Base-by-base conservation (phyloP, 2,113 vertebrate genomes). In the Trichechus manatus region DNA sequence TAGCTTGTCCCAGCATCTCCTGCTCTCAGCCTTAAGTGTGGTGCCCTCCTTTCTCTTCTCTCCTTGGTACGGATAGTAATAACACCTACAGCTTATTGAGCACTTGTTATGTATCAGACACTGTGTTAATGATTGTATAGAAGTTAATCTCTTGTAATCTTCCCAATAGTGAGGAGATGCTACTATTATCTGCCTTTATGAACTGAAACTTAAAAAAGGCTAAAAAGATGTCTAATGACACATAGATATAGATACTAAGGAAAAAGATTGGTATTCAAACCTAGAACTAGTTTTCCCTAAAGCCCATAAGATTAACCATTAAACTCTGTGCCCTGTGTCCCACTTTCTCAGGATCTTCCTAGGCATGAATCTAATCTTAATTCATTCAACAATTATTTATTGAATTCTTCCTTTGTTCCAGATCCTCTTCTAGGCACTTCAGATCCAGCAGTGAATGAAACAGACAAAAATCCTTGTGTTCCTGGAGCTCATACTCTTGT, bases 1-100 rank as follows among this genome's bases (percentile, higher is more conserved):
- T 13, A n/a, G 31, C 23, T 70, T 25, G n/a, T n/a, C 15, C 50
- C 70, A 74, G 20, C 9, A 39, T 61, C 68, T 75, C n/a, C 27
- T 7, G 29, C 22, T 44, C 33, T 85, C 50, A 85, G 33, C 6
- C 29, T 44, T 87, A 33, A 63, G 19, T 83, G 44, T 7, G 9
- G 6, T 3, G 22, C 7, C 84, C 22, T 25, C 17, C 2, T 17
- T 33, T 2, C 3, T 23, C 33, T 64, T 23, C 2, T 3, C 9
- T 0, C 11, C 50, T n/a, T 78, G 33, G 17, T 39, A 64, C 59
- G 82, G 44, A 89, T 11, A 66, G 6, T 39, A 90, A 36, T 36
- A 64, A 83, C 5, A 61, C 1, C 11, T 27, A 33, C 2, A 77
- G 10, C 39, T 79, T 64, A 61, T 13, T 66, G n/a, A 85, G 10